phyloP scores from a whole-genome alignment of 2,888 invertebrate genomes.

The Elgonia sp. region DNA sequence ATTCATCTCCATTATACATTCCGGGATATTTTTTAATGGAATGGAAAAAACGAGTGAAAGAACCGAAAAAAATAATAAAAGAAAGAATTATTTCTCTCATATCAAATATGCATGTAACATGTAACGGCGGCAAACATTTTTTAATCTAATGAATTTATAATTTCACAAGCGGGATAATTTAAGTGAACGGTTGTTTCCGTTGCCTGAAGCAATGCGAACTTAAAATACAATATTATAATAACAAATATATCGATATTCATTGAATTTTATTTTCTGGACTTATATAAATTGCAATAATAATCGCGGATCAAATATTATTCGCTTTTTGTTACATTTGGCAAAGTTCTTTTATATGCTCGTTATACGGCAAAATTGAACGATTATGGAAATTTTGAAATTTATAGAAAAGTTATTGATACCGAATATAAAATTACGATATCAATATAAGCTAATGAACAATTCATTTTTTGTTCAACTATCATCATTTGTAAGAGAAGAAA shows the following conservation, averaged over 20 bases:
- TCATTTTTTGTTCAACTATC: too few species aligned
- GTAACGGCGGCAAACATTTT: conserved; percentile 24
- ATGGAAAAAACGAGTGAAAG: not conserved
- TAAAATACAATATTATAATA: conserved; percentile 14
- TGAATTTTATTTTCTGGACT: conserved; percentile 11
- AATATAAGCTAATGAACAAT: too few species aligned
- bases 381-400: conserved; percentile 3
- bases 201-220: conserved; percentile 4
- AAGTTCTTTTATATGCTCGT: not conserved
- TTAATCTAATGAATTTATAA: conserved; percentile 31
- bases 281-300: conserved; percentile 15
- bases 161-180: conserved; percentile 16
- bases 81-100: conserved; percentile 1
- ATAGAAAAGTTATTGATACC: not conserved
- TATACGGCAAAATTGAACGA: not conserved
- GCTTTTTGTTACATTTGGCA: conserved; percentile 5
- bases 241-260: conserved; percentile 33
- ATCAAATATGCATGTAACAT: conserved; percentile 14
- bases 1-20: conserved; percentile 11
- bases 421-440: too few species aligned
- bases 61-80: conserved; percentile 15
- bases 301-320: not conserved
- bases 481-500: too few species aligned
- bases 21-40: not conserved
- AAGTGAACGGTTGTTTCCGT: conserved; percentile 19